Conservation (phyloP, 1,140 invertebrate genomes). For the Penaeus indicus region DNA sequence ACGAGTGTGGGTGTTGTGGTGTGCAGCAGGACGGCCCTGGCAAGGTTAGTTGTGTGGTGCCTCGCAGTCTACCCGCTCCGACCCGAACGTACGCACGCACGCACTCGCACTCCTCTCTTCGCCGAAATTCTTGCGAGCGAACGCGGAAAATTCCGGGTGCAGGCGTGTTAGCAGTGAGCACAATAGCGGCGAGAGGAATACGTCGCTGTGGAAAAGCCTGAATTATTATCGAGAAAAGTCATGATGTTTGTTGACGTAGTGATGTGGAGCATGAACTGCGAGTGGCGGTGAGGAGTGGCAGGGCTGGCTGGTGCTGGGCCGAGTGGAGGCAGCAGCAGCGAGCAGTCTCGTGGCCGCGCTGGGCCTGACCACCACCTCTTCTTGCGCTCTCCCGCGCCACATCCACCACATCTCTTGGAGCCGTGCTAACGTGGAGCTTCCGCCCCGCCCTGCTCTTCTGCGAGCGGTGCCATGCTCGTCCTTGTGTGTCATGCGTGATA, state of each 20-base stretch:
- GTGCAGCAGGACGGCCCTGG: constrained; percentile 53
- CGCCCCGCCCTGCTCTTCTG: neutral
- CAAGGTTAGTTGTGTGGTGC: constrained; percentile 61
- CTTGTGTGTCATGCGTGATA: neutral
- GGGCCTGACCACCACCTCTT: constrained; percentile 38
- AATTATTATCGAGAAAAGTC: neutral
- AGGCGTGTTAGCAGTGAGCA: too few relatives aligned
- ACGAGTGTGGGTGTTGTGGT: constrained; percentile 39
- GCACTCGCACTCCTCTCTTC: neutral
- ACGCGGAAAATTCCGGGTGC: too few relatives aligned
- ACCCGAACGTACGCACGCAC: constrained; percentile 33
- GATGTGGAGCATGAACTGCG: constrained; percentile 7
- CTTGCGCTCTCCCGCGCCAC: neutral
- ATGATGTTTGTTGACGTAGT: constrained; percentile 15
- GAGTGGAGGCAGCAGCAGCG: constrained; percentile 6
- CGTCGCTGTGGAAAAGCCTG: too few relatives aligned
- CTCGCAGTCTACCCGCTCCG: constrained; percentile 61
- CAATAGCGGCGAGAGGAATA: too few relatives aligned
- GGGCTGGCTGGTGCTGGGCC: neutral
- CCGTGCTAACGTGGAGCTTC: neutral
- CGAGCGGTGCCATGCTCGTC: too few relatives aligned
- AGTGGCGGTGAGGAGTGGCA: neutral
- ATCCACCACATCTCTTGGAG: neutral
- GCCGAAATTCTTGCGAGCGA: neutral
- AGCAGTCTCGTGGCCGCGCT: constrained; percentile 55